Evolutionary conservation across 2,797 vertebrate species (phyloP).

Genomic region (Myotis pilosus): DNA sequence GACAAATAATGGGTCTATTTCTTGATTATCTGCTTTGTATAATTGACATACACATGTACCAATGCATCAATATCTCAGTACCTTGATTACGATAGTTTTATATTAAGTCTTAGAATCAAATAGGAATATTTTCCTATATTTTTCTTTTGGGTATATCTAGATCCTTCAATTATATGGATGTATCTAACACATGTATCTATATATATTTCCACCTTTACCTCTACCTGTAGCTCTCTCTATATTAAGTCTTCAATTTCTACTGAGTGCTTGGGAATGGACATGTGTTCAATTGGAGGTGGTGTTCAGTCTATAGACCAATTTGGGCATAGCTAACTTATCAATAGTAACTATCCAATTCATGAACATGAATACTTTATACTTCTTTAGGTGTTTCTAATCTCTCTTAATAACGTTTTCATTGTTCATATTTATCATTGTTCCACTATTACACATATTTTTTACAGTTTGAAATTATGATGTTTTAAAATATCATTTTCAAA

Average conservation of each 20-base stretch:
- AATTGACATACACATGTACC: background rate
- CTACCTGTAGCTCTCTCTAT: background rate
- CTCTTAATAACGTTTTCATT: background rate
- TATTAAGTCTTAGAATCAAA: background rate
- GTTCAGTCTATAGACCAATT: background rate
- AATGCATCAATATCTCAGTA: background rate
- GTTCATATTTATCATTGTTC: background rate
- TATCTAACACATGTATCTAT: background rate
- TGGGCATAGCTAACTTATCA: background rate
- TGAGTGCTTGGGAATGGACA: background rate
- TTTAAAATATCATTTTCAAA: background rate
- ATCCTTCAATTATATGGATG: background rate
- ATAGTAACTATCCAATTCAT: background rate
- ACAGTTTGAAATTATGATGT: background rate
- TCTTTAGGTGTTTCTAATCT: background rate
- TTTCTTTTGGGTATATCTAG: background rate
- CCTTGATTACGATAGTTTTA: background rate
- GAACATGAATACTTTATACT: background rate
- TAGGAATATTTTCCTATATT: background rate
- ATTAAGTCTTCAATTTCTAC: background rate
- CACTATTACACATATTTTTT: background rate
- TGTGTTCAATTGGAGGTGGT: background rate
- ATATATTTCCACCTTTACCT: background rate
- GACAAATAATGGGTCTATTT: background rate
- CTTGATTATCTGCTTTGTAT: background rate